These are phyloP conservation scores for Arctopsyche grandis DNA, from an alignment of 1,140 invertebrate genomes.

Conservation along the genomic window DNA sequence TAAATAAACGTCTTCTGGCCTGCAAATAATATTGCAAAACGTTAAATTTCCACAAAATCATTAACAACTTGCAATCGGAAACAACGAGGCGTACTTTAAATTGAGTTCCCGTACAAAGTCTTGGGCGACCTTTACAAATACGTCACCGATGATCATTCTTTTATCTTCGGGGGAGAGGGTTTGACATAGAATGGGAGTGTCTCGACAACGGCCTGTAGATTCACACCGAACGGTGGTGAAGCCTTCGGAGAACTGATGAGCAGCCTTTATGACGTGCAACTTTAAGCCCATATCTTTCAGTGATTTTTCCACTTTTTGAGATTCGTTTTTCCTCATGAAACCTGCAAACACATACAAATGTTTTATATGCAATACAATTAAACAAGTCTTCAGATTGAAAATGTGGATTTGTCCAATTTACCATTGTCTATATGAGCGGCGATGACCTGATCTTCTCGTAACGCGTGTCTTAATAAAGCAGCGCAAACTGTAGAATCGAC, in stretches of 20 bases:
- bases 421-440: conserved; percentile 98
- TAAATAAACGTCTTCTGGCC: conserved; percentile 85
- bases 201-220: conserved; percentile 72
- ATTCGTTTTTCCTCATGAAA: conserved; percentile 98
- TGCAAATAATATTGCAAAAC: conserved; percentile 47
- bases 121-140: conserved; percentile 92
- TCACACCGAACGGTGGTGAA: conserved; percentile 74
- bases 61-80: neutral
- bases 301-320: conserved; percentile 85
- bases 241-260: conserved; percentile 79
- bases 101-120: conserved; percentile 85
- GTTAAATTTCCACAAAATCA: neutral
- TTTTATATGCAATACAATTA: neutral
- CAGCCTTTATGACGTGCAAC: conserved; percentile 82
- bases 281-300: conserved; percentile 88
- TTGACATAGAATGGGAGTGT: conserved; percentile 89
- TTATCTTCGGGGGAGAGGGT: conserved; percentile 95
- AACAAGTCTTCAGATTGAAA: conserved; percentile 7
- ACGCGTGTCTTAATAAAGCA: conserved; percentile 89
- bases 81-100: conserved; percentile 66
- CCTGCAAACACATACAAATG: conserved; percentile 64
- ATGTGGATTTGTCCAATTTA: conserved; percentile 53
- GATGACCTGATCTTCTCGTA: conserved; percentile 91
- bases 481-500: conserved; percentile 99
- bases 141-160: conserved; percentile 98